Conservation (phyloP, 2,888 invertebrate species). For the Tridacna gigas region DNA sequence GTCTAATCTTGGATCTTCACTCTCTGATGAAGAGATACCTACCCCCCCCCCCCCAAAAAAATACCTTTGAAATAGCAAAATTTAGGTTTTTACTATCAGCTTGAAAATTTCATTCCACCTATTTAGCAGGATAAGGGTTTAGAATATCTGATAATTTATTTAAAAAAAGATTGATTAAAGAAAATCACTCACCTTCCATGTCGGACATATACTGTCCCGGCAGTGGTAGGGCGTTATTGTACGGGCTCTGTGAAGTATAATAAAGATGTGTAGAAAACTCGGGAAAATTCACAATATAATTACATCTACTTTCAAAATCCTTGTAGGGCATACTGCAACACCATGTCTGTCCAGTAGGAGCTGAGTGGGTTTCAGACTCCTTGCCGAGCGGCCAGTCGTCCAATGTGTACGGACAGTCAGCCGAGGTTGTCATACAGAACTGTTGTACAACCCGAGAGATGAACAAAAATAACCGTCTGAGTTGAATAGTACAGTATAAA, state of each 20-base stretch:
- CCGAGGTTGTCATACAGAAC: conserved; percentile 18
- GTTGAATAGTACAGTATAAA: neutral
- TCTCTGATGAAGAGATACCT: no score
- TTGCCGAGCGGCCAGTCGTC: conserved; percentile 20
- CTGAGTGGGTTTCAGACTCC: conserved; percentile 8
- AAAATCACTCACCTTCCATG: conserved; percentile 72
- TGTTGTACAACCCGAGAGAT: neutral
- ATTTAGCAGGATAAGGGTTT: no score
- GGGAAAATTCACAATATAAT: conserved; percentile 30
- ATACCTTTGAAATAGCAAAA: no score
- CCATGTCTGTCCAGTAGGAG: conserved; percentile 11
- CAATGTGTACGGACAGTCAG: neutral
- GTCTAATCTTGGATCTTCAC: no score
- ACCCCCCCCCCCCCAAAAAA: no score
- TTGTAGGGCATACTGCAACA: conserved; percentile 55
- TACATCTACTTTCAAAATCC: conserved; percentile 40
- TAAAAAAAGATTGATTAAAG: neutral
- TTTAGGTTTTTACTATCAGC: no score
- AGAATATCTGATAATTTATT: no score
- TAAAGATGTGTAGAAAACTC: conserved; percentile 23
- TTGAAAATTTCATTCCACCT: no score
- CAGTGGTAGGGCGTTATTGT: conserved; percentile 74
- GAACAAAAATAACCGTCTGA: neutral
- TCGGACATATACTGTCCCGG: conserved; percentile 73
- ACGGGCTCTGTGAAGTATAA: conserved; percentile 72